phyloP scores from a whole-genome alignment of 2,797 vertebrate species.

The Amniataba percoides region DNA sequence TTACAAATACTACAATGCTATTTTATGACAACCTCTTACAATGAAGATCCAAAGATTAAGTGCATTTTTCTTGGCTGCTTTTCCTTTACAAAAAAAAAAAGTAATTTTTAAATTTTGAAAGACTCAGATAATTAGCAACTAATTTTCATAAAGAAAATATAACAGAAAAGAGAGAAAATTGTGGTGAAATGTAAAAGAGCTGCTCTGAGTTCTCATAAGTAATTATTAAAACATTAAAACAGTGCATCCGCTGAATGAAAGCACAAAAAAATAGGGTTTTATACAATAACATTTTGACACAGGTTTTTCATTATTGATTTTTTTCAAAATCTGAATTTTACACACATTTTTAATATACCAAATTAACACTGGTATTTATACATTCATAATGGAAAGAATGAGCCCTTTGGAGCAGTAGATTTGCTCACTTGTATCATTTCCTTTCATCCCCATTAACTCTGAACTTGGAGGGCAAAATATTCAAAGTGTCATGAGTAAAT shows the following conservation, averaged over 20 bases:
- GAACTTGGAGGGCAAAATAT: slow-evolving; percentile 1
- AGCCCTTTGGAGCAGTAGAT: background rate
- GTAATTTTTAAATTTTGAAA: background rate
- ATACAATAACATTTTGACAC: background rate
- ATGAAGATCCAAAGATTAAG: background rate
- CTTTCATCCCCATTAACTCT: background rate
- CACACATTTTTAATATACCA: background rate
- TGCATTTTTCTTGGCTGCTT: background rate
- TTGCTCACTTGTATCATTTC: slow-evolving; percentile 9
- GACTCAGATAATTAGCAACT: background rate
- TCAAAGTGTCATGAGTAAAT: slow-evolving; percentile 26
- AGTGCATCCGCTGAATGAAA: background rate
- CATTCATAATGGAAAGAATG: background rate
- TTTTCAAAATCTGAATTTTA: background rate
- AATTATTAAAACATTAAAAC: slow-evolving; percentile 9
- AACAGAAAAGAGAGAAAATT: background rate
- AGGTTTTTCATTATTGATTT: background rate
- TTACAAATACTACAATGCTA: background rate
- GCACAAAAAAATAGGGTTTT: background rate
- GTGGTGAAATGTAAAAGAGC: background rate
- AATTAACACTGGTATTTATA: background rate
- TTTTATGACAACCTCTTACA: background rate
- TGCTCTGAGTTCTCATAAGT: background rate
- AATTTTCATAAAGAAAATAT: slow-evolving; percentile 12
- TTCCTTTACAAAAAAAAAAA: no score